phyloP scores from a whole-genome alignment of 2,888 invertebrate genomes.

The Orthonevra nobilis region DNA sequence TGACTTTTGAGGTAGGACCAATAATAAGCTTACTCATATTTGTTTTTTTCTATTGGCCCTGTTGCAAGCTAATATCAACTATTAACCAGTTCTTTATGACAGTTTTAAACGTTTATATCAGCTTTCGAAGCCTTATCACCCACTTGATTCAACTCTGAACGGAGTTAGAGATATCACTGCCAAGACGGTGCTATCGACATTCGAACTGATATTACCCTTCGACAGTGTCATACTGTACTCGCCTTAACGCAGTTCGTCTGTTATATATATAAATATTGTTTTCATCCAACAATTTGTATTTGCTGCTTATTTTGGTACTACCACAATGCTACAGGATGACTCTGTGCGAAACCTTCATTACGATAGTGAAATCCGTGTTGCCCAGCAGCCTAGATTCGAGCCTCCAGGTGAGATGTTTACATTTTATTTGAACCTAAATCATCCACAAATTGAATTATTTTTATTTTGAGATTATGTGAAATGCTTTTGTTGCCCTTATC shows the following conservation, averaged over 20 bases:
- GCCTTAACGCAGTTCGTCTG: slow-evolving; percentile 17
- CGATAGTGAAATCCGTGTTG: slow-evolving; percentile 78
- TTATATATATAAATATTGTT: neutral
- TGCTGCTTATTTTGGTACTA: too few relatives aligned
- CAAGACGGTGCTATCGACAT: slow-evolving; percentile 27
- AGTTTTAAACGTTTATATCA: too few relatives aligned
- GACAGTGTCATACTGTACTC: slow-evolving; percentile 50
- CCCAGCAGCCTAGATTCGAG: slow-evolving; percentile 75
- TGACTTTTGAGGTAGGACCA: too few relatives aligned
- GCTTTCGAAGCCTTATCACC: too few relatives aligned
- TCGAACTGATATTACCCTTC: slow-evolving; percentile 40
- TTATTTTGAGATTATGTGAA: neutral
- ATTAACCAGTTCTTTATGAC: too few relatives aligned
- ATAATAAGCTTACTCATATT: too few relatives aligned
- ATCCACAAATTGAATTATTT: neutral
- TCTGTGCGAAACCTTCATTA: slow-evolving; percentile 78
- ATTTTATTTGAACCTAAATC: too few relatives aligned
- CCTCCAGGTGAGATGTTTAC: slow-evolving; percentile 74
- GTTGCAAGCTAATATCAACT: too few relatives aligned
- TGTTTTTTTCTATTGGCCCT: too few relatives aligned
- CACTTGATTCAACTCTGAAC: slow-evolving; percentile 12
- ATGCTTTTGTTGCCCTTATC: neutral
- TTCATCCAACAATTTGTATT: too few relatives aligned
- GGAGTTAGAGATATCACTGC: slow-evolving; percentile 2
- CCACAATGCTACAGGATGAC: slow-evolving; percentile 78